phyloP scores from a whole-genome alignment of 2,888 invertebrate genomes.

The Drosophila gaucha region DNA sequence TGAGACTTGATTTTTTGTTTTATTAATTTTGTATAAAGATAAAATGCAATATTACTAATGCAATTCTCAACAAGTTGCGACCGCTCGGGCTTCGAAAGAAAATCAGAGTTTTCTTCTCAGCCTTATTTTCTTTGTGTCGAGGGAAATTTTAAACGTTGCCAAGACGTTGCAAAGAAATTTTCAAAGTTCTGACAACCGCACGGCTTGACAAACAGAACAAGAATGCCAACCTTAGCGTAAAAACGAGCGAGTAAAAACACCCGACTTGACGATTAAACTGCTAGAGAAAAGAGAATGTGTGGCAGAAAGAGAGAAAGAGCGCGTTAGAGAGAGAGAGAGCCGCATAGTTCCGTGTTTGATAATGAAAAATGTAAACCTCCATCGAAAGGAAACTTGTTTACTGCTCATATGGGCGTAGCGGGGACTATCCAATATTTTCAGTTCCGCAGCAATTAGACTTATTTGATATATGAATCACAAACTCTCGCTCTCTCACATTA shows the following conservation, averaged over 20 bases:
- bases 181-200: constrained; percentile 82
- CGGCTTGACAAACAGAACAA: constrained; percentile 84
- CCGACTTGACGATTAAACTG: constrained; percentile 45
- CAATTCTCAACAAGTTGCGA: constrained; percentile 62
- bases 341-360: constrained; percentile 48
- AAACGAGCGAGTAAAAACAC: constrained; percentile 68
- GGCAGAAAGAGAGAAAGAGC: not conserved
- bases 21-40: constrained; percentile 43
- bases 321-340: constrained; percentile 6
- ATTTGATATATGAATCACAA: constrained; percentile 37
- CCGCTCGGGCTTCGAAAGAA: constrained; percentile 41
- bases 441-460: constrained; percentile 52
- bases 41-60: constrained; percentile 80
- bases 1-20: constrained; percentile 37
- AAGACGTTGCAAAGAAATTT: constrained; percentile 42
- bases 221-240: constrained; percentile 83
- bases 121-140: constrained; percentile 21
- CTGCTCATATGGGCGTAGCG: constrained; percentile 34
- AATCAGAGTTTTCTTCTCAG: constrained; percentile 25
- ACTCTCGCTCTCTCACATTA: not conserved
- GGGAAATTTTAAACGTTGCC: constrained; percentile 38
- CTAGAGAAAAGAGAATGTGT: constrained; percentile 3
- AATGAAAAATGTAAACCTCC: constrained; percentile 36
- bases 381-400: constrained; percentile 54
- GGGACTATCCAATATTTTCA: constrained; percentile 29